Base-by-base conservation (phyloP, 2,113 vertebrate genomes). In the Phrynosoma platyrhinos region DNA sequence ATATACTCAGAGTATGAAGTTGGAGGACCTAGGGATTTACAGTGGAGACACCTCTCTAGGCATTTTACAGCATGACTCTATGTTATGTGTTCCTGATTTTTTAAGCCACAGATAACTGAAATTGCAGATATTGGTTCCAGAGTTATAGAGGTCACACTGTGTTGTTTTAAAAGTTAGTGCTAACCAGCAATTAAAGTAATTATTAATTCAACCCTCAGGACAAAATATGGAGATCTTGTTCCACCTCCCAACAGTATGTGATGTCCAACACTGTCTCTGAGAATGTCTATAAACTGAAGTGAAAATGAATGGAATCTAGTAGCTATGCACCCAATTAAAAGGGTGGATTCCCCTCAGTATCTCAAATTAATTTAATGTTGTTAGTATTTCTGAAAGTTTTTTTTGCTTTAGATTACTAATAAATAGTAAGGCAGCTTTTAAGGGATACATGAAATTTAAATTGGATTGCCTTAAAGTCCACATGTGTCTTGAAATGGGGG, bases 401-500 rank as follows among this genome's bases (percentile, higher is more conserved):
- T 27, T 62, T 78, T 78, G 3, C 76, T 85, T 4, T 6, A 79
- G 62, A 52, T 1, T 62, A 64, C 27, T 71, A 69, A 83, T 66
- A 85, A 85, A 66, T 30, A 75, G 30, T 2, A 78, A 68, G 23
- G 12, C 25, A 7, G 30, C 5, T 84, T 58, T 79, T 52, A 42
- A 78, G 84, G 88, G 88, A 86, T 68, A 64, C 27, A 32, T 53
- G 7, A 0, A 64, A 82, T 86, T 94, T 77, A 47, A 52, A 64
- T 71, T n/a, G 82, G 86, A 88, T 79, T 76, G 58, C 16, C 21
- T 85, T 20, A 77, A 79, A 64, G 14, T 0, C 55, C 47, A 62
- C 62, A 68, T 83, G 25, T 30, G n/a, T 83, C 40, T 42, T 87
- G 53, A 88, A 87, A 55, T 83, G 36, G n/a, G 21, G 68, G 40